Base-by-base conservation (phyloP, 1,140 invertebrate genomes). In the Papilio polyxenes region DNA sequence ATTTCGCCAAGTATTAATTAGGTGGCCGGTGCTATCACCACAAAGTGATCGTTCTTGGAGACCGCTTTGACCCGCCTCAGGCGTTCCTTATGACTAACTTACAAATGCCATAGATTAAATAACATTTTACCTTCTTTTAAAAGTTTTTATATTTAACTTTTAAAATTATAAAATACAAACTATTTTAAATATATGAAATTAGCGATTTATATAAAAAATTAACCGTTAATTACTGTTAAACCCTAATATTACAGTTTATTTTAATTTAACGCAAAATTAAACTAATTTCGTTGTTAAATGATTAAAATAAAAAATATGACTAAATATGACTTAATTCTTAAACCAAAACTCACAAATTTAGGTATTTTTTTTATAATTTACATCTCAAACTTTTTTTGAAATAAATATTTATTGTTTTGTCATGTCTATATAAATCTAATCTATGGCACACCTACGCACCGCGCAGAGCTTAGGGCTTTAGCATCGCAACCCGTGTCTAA, bases 21-120 rank as follows among this genome's bases (percentile, higher is more conserved):
- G 85, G 83, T 81, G 72, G 51, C 69, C 78, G 72, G 82, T 81
- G 82, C 84, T 89, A 89, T 87, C 89, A 86, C 72, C 82, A 82
- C 85, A 87, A 85, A 89, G 84, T 86, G 85, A 90, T 90, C 87
- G 84, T 87, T 86, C 87, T 89, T 88, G 88, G 88, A 89, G 87
- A 90, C 88, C 82, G 83, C 86, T 88, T 82, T 87, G 86, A 87
- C 84, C 83, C 82, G 90, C 90, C 87, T 72, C 11, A 82, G 88
- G 90, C 88, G 84, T 74, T 81, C 72, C 86, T 88, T 83, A 82
- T 83, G 83, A 82, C 56, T 85, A 78, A 83, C 62, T 75, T 83
- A 86, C 86, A 85, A 88, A 87, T 87, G 37, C 13, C 84, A 87
- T 81, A 87, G 86, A 85, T 79, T 82, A 81, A 51, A 75, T 17